Base-by-base conservation (phyloP, 2,888 invertebrate genomes). In the Thecophora atra region DNA sequence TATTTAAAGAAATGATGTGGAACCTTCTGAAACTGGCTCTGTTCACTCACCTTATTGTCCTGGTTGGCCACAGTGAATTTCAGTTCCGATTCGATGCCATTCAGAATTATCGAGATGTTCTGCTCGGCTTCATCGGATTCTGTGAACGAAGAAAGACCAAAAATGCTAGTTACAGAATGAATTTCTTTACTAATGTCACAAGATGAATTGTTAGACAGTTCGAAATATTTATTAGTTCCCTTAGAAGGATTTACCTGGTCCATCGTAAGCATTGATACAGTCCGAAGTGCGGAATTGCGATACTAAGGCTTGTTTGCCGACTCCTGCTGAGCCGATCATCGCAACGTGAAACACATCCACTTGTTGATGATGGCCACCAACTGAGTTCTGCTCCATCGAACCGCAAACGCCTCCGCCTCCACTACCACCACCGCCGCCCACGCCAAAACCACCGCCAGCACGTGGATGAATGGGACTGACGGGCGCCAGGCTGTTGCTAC, bases 211-310 rank as follows among this genome's bases (percentile, higher is more conserved):
- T n/a, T n/a, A n/a, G n/a, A n/a, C n/a, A n/a, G n/a, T n/a, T n/a
- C n/a, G n/a, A n/a, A n/a, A n/a, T n/a, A n/a, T n/a, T n/a, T n/a
- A n/a, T n/a, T n/a, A n/a, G n/a, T n/a, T n/a, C n/a, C n/a, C n/a
- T n/a, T n/a, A n/a, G n/a, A n/a, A n/a, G n/a, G n/a, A 70, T 54
- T 63, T 82, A 93, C 95, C 94, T 89, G 92, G 94, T 81, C 95
- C 90, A 81, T 97, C 96, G 85, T 97, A 97, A 42, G 96, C 95
- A 84, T 97, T 96, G 82, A 96, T 95, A 85, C 95, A 95, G 84
- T 97, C 97, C 78, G 95, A 96, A 73, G 97, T 96, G 89, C 94
- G 94, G 83, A 97, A 95, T 87, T 96, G 96, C 81, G 92, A 92
- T 84, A 95, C 91, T 11, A 96, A 89, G 0, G 95, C 93, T 0